Conservation (phyloP, 2,888 invertebrate species). For the Perdita meconis region DNA sequence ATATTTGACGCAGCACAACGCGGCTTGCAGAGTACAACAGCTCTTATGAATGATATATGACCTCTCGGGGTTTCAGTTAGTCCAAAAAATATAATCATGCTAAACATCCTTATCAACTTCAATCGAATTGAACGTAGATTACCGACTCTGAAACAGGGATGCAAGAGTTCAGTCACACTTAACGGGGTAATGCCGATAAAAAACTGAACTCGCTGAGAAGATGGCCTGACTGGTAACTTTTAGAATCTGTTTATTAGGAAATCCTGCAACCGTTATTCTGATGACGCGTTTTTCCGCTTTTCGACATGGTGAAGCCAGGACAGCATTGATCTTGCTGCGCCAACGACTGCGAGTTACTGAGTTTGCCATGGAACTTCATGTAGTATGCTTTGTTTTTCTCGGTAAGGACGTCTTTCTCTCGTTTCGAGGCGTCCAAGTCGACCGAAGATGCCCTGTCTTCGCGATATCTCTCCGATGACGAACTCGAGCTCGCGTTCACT, state of each 20-base stretch:
- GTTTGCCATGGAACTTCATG: slow-evolving; percentile 45
- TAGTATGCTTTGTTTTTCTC: slow-evolving; percentile 65
- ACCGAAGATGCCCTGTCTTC: slow-evolving; percentile 54
- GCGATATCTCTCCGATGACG: slow-evolving; percentile 64
- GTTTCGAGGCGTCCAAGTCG: slow-evolving; percentile 33
- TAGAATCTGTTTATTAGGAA: slow-evolving; percentile 72
- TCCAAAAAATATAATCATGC: slow-evolving; percentile 11
- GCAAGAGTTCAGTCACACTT: background rate
- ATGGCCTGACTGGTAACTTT: background rate
- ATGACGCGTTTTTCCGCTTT: slow-evolving; percentile 82
- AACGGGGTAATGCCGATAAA: background rate
- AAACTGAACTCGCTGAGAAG: background rate
- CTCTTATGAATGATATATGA: background rate
- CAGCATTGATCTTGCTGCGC: slow-evolving; percentile 85
- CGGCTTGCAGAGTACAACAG: background rate
- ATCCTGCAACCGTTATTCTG: slow-evolving; percentile 84
- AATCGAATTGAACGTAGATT: background rate
- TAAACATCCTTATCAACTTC: background rate
- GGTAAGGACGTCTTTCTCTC: background rate
- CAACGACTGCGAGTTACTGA: slow-evolving; percentile 73
- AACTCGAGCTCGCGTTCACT: slow-evolving; percentile 56
- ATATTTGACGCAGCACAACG: background rate
- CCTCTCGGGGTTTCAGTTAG: background rate
- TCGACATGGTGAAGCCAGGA: slow-evolving; percentile 84
- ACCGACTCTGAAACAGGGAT: background rate